These are phyloP conservation scores for Lasiurus cinereus DNA, from an alignment of 2,113 vertebrate species.

Conservation along the genomic window DNA sequence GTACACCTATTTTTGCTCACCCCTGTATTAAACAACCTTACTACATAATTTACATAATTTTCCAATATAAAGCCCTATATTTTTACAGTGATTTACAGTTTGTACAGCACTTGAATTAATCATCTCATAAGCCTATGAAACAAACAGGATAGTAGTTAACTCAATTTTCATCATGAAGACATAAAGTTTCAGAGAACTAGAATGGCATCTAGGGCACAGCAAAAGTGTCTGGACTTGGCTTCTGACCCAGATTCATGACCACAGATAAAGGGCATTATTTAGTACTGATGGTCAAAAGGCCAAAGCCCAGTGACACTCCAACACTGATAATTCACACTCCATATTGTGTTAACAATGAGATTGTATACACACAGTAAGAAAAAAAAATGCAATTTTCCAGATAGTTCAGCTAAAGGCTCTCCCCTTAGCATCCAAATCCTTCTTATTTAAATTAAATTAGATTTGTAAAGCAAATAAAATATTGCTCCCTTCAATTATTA, in stretches of 20 bases:
- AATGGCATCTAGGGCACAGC: not conserved
- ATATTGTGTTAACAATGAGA: not conserved
- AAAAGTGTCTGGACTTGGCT: not conserved
- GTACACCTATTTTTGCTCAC: not conserved
- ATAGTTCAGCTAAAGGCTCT: not conserved
- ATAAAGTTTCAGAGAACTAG: constrained; percentile 23
- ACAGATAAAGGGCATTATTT: not conserved
- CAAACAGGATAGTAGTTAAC: constrained; percentile 12
- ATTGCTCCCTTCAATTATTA: not conserved
- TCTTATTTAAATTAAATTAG: not conserved
- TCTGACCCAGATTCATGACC: not conserved
- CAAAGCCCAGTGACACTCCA: not conserved
- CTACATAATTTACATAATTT: constrained; percentile 55
- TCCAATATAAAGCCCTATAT: constrained; percentile 34
- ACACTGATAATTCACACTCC: not conserved
- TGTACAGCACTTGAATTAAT: constrained; percentile 51
- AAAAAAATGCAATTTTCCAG: not conserved
- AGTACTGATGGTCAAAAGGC: not conserved
- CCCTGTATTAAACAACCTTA: constrained; percentile 15
- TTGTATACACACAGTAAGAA: not conserved
- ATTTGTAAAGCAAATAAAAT: constrained; percentile 47
- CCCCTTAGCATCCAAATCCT: not conserved
- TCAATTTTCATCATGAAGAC: constrained; percentile 44
- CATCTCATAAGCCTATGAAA: constrained; percentile 53
- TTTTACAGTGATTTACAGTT: constrained; percentile 56